These are phyloP conservation scores for Channa maculata DNA, from an alignment of 2,113 vertebrate genomes.

Conservation along the genomic window DNA sequence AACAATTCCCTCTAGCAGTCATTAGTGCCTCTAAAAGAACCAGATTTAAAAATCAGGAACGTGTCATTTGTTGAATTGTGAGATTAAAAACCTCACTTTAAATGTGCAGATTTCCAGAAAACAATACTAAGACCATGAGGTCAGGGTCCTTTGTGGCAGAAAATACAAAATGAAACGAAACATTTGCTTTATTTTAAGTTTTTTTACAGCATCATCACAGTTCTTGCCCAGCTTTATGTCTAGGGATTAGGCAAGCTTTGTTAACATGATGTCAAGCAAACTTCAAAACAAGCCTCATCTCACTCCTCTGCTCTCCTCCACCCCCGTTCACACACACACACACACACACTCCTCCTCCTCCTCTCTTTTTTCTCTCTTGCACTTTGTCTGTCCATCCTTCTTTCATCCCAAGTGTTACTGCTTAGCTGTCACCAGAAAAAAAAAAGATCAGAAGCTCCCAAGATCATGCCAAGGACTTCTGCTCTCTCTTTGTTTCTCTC, in stretches of 20 bases:
- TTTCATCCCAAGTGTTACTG: constrained; percentile 18
- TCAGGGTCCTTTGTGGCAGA: too few relatives aligned
- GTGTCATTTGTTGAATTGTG: too few relatives aligned
- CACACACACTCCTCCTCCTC: constrained; percentile 12
- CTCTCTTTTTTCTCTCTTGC: neutral
- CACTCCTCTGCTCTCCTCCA: constrained; percentile 26
- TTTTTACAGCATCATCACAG: constrained; percentile 17
- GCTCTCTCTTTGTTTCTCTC: neutral
- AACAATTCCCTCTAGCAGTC: too few relatives aligned
- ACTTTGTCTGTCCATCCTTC: neutral
- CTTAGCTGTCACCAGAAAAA: constrained; percentile 37
- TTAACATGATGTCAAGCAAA: constrained; percentile 76
- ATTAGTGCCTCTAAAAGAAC: too few relatives aligned
- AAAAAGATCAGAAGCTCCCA: constrained; percentile 40
- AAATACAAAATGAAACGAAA: too few relatives aligned
- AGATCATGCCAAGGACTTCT: constrained; percentile 20
- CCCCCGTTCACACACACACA: constrained; percentile 13
- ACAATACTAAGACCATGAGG: too few relatives aligned
- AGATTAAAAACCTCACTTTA: too few relatives aligned
- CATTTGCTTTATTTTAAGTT: too few relatives aligned
- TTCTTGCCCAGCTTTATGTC: constrained; percentile 54
- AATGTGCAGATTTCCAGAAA: too few relatives aligned
- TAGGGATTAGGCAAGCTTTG: constrained; percentile 73
- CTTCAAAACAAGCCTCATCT: constrained; percentile 71
- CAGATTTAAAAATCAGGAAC: too few relatives aligned